phyloP scores from a whole-genome alignment of 2,113 vertebrate genomes.

The Nothocercus nigrocapillus region DNA sequence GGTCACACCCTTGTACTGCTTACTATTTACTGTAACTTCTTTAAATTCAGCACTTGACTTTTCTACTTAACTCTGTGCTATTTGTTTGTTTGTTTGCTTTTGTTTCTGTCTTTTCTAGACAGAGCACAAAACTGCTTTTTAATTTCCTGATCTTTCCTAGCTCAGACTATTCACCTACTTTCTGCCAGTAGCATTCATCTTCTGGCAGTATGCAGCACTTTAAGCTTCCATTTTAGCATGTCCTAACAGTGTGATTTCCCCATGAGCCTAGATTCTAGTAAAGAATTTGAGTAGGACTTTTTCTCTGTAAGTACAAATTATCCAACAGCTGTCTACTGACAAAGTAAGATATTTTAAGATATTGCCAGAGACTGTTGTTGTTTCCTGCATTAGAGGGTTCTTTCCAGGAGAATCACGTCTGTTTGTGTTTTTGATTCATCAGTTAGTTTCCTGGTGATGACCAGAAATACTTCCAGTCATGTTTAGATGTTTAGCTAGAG shows the following conservation, averaged over 20 bases:
- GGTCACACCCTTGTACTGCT: accelerated
- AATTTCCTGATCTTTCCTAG: background rate
- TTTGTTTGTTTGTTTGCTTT: background rate
- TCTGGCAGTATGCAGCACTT: background rate
- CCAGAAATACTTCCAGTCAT: background rate
- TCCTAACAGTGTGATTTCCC: background rate
- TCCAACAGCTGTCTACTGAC: background rate
- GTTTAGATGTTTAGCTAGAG: background rate
- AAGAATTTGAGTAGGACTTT: background rate
- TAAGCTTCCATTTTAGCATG: background rate
- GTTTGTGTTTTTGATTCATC: background rate
- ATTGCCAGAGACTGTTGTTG: background rate
- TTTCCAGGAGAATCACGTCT: background rate
- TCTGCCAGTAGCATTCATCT: background rate
- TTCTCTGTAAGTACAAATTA: background rate
- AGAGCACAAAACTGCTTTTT: background rate
- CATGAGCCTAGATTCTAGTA: background rate
- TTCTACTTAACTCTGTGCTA: background rate
- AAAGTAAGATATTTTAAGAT: background rate
- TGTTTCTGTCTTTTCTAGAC: background rate
- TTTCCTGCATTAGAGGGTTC: background rate
- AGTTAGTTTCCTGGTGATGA: background rate
- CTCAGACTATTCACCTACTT: background rate
- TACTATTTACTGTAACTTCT: background rate
- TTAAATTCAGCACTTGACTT: background rate